Percentiles rank a stretch among this genome's conserved stretches.
Evolutionary conservation across 92 coral and sea anemone species (phyloP).

Genomic region (Epizoanthus scotinus): DNA sequence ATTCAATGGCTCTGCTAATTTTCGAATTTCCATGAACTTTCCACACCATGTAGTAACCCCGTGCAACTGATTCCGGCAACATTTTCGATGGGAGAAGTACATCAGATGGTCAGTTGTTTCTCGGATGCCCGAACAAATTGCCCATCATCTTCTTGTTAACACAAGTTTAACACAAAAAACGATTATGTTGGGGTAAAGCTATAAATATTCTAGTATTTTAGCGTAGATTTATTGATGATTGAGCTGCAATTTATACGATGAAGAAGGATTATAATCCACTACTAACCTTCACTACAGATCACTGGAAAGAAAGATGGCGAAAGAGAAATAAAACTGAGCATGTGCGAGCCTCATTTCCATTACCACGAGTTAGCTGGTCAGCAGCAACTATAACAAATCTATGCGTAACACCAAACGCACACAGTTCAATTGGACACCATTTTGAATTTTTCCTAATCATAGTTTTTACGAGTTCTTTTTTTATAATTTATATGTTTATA

Average conservation of each 20-base stretch:
- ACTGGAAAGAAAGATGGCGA: conserved; percentile 44
- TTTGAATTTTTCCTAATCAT: conserved; percentile 43
- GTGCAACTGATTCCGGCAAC: no score
- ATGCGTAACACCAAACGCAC: not conserved
- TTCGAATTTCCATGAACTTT: no score
- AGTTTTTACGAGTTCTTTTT: conserved; percentile 10
- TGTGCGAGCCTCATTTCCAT: conserved; percentile 63
- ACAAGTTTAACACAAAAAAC: not conserved
- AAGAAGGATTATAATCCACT: conserved; percentile 7
- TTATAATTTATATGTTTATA: not conserved
- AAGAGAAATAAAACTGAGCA: conserved; percentile 45
- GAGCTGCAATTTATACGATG: not conserved
- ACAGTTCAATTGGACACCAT: conserved; percentile 42
- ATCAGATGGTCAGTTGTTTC: not conserved
- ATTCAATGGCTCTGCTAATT: no score
- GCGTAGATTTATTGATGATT: not conserved
- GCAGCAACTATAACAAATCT: conserved; percentile 1
- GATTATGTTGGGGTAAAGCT: not conserved
- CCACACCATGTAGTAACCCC: no score
- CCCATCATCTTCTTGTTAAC: not conserved
- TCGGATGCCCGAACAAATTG: not conserved
- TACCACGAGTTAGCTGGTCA: conserved; percentile 3
- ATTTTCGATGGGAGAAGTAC: not conserved
- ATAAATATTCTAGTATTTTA: not conserved
- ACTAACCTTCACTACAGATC: conserved; percentile 13